Evolutionary conservation across 2,113 vertebrate species (phyloP).

Genomic region (Daphoenositta chrysoptera): DNA sequence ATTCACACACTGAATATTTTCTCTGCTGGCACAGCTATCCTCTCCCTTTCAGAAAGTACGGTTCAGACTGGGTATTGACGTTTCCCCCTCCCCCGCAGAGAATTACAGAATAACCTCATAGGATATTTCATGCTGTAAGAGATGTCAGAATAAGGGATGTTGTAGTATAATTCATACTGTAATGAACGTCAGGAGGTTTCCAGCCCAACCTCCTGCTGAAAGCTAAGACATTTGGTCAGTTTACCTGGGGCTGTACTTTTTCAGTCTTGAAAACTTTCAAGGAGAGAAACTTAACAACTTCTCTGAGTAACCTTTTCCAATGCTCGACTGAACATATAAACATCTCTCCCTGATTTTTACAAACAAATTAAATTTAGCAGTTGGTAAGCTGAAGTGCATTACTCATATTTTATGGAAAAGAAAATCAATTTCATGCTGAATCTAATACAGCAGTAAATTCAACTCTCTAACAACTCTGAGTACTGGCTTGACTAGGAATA

Average conservation of each 20-base stretch:
- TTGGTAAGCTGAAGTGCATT: background rate
- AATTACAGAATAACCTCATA: background rate
- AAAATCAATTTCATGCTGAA: background rate
- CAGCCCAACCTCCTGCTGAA: background rate
- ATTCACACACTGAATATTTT: background rate
- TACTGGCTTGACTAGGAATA: background rate
- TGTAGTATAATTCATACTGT: background rate
- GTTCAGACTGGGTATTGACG: background rate
- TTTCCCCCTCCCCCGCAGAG: background rate
- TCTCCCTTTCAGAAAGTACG: background rate
- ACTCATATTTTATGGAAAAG: background rate
- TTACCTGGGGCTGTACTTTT: background rate
- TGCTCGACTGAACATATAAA: background rate
- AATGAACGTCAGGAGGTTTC: background rate
- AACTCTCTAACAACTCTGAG: background rate
- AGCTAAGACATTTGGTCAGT: background rate
- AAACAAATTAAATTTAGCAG: background rate
- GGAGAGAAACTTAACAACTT: background rate
- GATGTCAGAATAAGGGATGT: background rate
- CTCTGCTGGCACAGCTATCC: background rate
- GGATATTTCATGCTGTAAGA: background rate
- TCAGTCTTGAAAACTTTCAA: background rate
- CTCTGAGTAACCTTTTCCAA: background rate
- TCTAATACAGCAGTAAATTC: background rate
- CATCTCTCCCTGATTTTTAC: background rate